Percentiles rank a stretch among this genome's conserved stretches.
phyloP scores from a whole-genome alignment of 2,113 vertebrate genomes.

The Malurus elegans region DNA sequence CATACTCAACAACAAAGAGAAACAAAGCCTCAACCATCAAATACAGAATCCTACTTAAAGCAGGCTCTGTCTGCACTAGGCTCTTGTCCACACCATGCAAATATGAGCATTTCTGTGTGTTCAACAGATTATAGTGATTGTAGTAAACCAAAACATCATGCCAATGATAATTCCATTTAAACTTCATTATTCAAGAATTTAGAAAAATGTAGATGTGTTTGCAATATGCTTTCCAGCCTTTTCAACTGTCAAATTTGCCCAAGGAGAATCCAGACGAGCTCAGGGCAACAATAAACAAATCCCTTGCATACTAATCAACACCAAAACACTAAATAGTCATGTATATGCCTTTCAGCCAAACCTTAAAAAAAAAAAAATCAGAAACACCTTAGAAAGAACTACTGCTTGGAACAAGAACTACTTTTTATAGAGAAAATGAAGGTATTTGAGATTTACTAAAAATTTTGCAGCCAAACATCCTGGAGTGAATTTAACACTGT shows the following conservation, averaged over 20 bases:
- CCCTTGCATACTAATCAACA: background rate
- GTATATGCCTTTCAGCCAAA: background rate
- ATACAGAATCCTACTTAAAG: background rate
- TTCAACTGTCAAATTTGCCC: background rate
- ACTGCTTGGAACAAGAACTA: background rate
- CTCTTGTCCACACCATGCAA: background rate
- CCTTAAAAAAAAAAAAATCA: background rate
- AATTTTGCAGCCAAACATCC: background rate
- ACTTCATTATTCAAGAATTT: background rate
- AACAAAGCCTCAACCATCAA: background rate
- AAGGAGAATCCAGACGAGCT: background rate
- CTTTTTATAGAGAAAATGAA: background rate
- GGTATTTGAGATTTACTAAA: background rate
- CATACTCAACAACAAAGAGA: background rate
- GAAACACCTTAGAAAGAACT: background rate
- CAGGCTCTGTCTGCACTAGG: background rate
- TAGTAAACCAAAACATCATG: background rate
- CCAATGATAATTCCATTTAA: background rate
- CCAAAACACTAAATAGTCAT: background rate
- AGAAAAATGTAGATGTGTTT: background rate
- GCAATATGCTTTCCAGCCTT: background rate
- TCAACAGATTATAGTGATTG: background rate
- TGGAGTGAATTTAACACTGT: background rate
- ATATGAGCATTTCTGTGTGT: background rate
- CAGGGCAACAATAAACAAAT: background rate